Evolutionary conservation across 2,113 vertebrate species (phyloP), one percentile per base, ranked within the genome.

Genomic region (Patagioenas fasciata): DNA sequence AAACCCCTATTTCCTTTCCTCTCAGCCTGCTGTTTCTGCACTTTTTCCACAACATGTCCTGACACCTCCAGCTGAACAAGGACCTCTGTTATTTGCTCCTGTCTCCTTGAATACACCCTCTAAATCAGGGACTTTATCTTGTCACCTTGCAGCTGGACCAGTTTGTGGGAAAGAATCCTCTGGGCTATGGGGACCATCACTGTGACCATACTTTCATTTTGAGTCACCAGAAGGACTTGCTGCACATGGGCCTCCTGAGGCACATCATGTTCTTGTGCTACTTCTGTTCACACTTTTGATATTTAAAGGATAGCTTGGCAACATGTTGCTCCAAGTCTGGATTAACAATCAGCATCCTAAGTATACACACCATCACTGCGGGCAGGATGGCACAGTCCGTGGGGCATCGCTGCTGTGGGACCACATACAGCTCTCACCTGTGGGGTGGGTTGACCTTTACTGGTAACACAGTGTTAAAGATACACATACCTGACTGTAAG

Each of bases 301-400:
- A 21, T 60, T 38, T 53, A 53, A 60, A 66, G 28, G 16, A 40
- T n/a, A 44, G 36, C 5, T 53, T 66, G 67, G 38, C 38, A 80
- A 38, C n/a, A 23, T 12, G n/a, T 47, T 80, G 28, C 53, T 47
- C 61, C 23, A 20, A 60, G 15, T 17, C 42, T 79, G 73, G 73
- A 47, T 50, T 51, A 79, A 65, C 7, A 24, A 11, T n/a, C 36
- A 58, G 26, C 28, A 36, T 47, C 67, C 51, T 58, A 73, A 60
- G 60, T 51, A 28, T 5, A 65, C 18, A 11, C 0, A 0, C 15
- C 13, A 25, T 47, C 19, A 25, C 24, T 6, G 28, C 0, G 2
- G 36, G 66, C 19, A 38, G 0, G 0, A 36, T 0, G 0, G 11
- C 0, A 0, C 15, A 15, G 32, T 61, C 36, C 3, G 0, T 42